phyloP scores from a whole-genome alignment of 1,140 invertebrate genomes.

The Cotesia typhae region DNA sequence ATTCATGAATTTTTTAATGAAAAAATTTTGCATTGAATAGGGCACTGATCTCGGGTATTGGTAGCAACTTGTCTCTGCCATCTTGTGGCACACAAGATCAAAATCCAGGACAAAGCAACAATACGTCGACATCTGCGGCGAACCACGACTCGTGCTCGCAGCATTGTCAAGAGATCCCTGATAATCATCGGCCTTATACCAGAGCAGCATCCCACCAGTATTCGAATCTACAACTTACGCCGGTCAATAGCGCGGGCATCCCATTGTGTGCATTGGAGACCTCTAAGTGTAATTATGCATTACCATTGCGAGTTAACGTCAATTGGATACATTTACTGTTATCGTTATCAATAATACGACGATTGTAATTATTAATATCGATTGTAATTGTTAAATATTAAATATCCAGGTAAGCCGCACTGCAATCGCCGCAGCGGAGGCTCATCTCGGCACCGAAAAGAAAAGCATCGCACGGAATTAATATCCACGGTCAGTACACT shows the following conservation, averaged over 20 bases:
- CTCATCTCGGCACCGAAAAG: constrained; percentile 34
- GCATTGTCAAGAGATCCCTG: constrained; percentile 25
- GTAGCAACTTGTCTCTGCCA: constrained; percentile 59
- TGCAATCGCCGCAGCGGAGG: constrained; percentile 19
- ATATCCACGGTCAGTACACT: constrained; percentile 74
- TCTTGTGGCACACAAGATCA: constrained; percentile 56
- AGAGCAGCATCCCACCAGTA: constrained; percentile 17
- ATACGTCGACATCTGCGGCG: constrained; percentile 29
- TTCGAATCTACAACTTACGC: constrained; percentile 51
- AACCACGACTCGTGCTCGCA: constrained; percentile 24
- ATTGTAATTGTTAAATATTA: too few species aligned
- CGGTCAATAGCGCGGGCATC: constrained; percentile 48
- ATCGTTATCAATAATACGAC: too few species aligned
- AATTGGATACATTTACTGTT: too few species aligned
- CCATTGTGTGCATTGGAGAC: constrained; percentile 50
- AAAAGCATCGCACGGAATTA: constrained; percentile 53
- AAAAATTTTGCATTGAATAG: constrained; percentile 35
- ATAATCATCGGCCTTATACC: constrained; percentile 22
- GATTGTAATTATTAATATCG: too few species aligned
- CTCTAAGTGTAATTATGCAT: constrained; percentile 47
- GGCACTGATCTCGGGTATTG: constrained; percentile 56
- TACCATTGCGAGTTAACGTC: not conserved
- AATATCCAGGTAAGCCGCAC: constrained; percentile 35
- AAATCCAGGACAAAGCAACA: constrained; percentile 43
- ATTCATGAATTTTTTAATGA: too few species aligned